Evolutionary conservation across 2,888 invertebrate genomes (phyloP).

Genomic region (Phania funesta): DNA sequence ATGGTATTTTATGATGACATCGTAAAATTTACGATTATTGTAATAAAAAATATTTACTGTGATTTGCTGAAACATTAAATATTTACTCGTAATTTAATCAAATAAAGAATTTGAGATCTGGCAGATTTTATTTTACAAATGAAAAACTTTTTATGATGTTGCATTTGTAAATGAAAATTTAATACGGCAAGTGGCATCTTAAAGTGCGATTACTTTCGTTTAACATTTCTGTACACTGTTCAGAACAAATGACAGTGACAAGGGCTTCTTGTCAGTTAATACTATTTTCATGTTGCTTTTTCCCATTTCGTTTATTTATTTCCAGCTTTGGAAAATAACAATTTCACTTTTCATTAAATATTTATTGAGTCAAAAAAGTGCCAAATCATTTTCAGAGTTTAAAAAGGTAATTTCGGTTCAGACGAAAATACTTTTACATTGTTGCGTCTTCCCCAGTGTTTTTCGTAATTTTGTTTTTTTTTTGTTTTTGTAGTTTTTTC

Average conservation of each 20-base stretch:
- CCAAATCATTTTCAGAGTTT: conserved; percentile 51
- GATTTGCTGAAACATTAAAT: neutral
- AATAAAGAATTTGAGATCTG: neutral
- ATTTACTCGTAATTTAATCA: conserved; percentile 11
- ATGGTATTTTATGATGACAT: conserved; percentile 2
- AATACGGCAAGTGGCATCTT: too few relatives aligned
- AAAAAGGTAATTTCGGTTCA: conserved; percentile 46
- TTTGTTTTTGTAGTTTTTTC: neutral
- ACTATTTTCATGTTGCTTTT: conserved; percentile 7
- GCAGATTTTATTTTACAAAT: neutral
- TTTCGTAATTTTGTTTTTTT: neutral
- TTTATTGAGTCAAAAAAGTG: conserved; percentile 59
- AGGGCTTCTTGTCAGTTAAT: conserved; percentile 37
- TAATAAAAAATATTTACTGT: conserved; percentile 8
- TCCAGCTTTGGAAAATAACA: neutral
- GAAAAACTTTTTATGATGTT: neutral
- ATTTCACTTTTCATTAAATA: conserved; percentile 65
- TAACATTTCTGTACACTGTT: conserved; percentile 17
- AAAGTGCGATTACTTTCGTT: too few relatives aligned
- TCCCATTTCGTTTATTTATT: neutral
- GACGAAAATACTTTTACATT: conserved; percentile 34
- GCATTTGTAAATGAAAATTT: neutral
- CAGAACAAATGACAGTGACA: conserved; percentile 51
- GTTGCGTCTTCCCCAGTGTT: neutral
- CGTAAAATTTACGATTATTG: neutral